A percentile compares a stretch with the other conserved stretches of the same genome.
Conservation (phyloP, 2,113 vertebrate genomes). For the Sylvilagus bachmani region DNA sequence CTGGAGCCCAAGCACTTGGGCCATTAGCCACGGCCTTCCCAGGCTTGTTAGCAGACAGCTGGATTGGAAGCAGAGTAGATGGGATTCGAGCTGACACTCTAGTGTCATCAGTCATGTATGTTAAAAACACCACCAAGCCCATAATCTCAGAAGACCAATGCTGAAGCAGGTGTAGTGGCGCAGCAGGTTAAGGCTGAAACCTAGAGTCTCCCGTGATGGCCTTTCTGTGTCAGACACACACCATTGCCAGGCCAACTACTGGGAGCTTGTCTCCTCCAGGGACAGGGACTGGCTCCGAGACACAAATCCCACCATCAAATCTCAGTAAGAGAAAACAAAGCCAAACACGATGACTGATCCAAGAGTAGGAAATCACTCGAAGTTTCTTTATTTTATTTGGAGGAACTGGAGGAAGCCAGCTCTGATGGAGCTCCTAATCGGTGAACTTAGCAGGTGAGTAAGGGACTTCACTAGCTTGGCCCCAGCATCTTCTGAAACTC, state of each 20-base stretch:
- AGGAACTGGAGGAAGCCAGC: background rate
- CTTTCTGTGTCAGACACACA: background rate
- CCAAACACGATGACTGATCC: background rate
- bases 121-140: too few species aligned
- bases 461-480: background rate
- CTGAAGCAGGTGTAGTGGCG: too few species aligned
- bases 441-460: background rate
- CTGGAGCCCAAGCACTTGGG: too few species aligned
- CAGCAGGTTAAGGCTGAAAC: background rate
- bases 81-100: too few species aligned
- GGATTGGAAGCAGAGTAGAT: too few species aligned
- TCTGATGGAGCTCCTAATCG: background rate
- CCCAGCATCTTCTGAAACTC: background rate
- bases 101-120: too few species aligned
- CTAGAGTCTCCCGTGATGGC: background rate
- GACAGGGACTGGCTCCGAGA: background rate
- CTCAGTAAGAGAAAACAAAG: background rate
- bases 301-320: background rate
- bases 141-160: too few species aligned
- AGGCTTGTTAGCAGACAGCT: too few species aligned
- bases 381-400: background rate
- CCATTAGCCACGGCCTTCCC: too few species aligned
- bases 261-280: background rate
- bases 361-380: background rate
- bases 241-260: background rate